Base-by-base conservation (phyloP, 2,888 invertebrate species). In the Mythimna albipuncta region DNA sequence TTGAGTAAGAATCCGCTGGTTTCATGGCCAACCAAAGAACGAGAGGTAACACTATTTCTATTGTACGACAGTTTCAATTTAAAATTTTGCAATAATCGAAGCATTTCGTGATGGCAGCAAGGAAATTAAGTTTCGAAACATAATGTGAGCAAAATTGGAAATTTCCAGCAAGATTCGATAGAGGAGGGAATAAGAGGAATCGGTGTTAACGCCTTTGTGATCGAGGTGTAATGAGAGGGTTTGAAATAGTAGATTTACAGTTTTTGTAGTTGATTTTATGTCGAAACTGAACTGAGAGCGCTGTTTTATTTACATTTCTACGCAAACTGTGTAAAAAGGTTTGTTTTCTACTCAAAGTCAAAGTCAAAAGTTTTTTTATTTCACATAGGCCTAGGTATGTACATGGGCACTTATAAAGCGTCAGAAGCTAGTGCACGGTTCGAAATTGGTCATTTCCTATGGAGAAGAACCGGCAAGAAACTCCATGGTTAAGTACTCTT, bases 71-170 rank as follows among this genome's bases (percentile, higher is more conserved):
- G 75, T 74, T 87, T 79, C 87, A 80, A 86, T 87, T 87, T 85
- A 81, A 85, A 86, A 86, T 72, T 79, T 74, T 41, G 63, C 76
- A 70, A 77, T 86, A 87, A 86, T 89, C 82, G 87, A 85, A 87
- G 79, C 57, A 77, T 87, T 83, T 65, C 82, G 83, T 86, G 87
- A 82, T 72, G 72, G 75, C 64, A 63, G 72, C 82, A 35, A 78
- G 85, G 85, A 89, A 88, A 89, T 89, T 85, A 89, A 86, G 79
- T 84, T 83, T 72, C 19, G 59, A 10, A 78, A 76, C 69, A 79
- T 83, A 77, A 81, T 69, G 75, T 61, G 67, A 44, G 57, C 47
- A 67, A 79, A 79, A 84, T 79, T 74, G 70, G 59, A 84, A 82
- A 81, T 81, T 81, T 52, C 61, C 64, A 55, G 61, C 68, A 41